Percentiles rank a stretch among this genome's conserved stretches.
Evolutionary conservation across 2,888 invertebrate species (phyloP).

Genomic region (Melolontha melolontha): DNA sequence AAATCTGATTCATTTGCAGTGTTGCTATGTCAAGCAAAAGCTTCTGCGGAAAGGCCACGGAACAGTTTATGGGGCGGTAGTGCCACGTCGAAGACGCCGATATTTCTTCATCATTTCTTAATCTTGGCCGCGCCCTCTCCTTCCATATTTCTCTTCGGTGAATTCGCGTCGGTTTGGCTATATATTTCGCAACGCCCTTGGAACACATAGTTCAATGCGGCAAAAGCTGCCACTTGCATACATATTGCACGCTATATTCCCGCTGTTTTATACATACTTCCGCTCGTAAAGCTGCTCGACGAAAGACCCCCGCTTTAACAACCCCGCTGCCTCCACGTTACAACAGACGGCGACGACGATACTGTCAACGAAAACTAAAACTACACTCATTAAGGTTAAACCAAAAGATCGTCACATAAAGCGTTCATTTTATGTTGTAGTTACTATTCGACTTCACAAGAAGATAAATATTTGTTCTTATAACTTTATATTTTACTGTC

Average conservation of each 20-base stretch:
- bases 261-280: constrained; percentile 42
- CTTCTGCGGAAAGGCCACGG: too few species aligned
- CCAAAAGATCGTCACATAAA: background rate
- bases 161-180: constrained; percentile 8
- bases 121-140: constrained; percentile 40
- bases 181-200: constrained; percentile 22
- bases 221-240: constrained; percentile 49
- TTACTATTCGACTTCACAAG: too few species aligned
- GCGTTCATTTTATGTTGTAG: too few species aligned
- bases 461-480: too few species aligned
- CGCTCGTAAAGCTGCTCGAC: constrained; percentile 58
- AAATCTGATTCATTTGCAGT: constrained; percentile 51
- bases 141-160: background rate
- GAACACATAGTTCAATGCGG: constrained; percentile 39
- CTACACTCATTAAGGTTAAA: constrained; percentile 15
- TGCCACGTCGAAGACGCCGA: constrained; percentile 19
- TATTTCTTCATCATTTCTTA: constrained; percentile 51
- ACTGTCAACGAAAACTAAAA: constrained; percentile 5
- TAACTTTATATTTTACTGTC: too few species aligned
- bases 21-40: too few species aligned
- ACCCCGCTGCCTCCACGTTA: background rate
- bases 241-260: constrained; percentile 55
- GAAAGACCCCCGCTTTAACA: background rate
- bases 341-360: background rate
- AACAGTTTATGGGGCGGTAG: too few species aligned